These are phyloP conservation scores for Azemiops feae DNA, from an alignment of 2,113 vertebrate species.

Conservation along the genomic window DNA sequence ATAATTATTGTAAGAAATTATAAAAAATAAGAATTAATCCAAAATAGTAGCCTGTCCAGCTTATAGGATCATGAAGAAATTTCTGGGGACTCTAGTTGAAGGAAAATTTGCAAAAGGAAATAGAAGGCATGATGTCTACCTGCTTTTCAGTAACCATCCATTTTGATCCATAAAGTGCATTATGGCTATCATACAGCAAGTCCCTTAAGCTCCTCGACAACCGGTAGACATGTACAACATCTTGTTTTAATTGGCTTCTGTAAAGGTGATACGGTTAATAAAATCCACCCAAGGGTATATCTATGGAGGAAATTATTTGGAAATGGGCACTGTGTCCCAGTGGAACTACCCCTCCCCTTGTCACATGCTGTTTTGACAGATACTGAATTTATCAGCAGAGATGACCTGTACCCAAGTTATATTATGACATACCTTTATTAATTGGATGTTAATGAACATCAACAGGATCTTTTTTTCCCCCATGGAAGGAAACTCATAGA, in stretches of 20 bases:
- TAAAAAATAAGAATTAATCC: not conserved
- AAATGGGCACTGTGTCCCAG: slow-evolving; percentile 56
- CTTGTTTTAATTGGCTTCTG: slow-evolving; percentile 58
- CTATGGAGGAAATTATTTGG: slow-evolving; percentile 61
- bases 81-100: slow-evolving; percentile 15
- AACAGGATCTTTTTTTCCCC: slow-evolving; percentile 32
- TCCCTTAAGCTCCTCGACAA: slow-evolving; percentile 62
- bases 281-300: slow-evolving; percentile 49
- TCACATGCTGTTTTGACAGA: slow-evolving; percentile 53
- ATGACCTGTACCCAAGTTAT: slow-evolving; percentile 38
- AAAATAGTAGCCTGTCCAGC: slow-evolving; percentile 1
- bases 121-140: slow-evolving; percentile 30
- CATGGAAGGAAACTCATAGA: slow-evolving; percentile 39
- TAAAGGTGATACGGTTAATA: slow-evolving; percentile 59
- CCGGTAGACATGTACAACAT: slow-evolving; percentile 47
- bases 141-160: slow-evolving; percentile 53
- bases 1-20: not conserved
- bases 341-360: slow-evolving; percentile 56
- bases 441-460: slow-evolving; percentile 51
- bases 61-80: slow-evolving; percentile 12
- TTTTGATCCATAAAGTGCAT: slow-evolving; percentile 35
- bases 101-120: slow-evolving; percentile 46
- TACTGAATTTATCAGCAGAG: slow-evolving; percentile 62
- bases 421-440: slow-evolving; percentile 60
- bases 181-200: slow-evolving; percentile 52